Evolutionary conservation across 2,888 invertebrate genomes (phyloP).

Genomic region (Drosophila acutilabella): DNA sequence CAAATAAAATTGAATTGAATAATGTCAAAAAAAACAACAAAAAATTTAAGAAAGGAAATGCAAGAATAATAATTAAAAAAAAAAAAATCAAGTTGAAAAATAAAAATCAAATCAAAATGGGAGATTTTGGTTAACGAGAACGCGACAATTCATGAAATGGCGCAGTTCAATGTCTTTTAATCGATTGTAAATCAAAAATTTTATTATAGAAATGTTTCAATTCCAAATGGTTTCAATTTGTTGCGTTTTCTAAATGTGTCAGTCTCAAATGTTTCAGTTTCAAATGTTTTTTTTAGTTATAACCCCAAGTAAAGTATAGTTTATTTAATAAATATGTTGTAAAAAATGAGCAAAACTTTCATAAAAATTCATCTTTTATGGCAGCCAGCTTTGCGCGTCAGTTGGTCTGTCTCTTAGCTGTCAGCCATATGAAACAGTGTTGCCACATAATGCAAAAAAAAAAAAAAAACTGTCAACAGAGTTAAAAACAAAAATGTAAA

Average conservation of each 20-base stretch:
- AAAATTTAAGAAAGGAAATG: neutral
- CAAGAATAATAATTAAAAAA: no score
- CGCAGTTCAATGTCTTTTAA: slow-evolving; percentile 7
- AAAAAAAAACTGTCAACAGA: neutral
- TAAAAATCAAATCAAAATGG: slow-evolving; percentile 16
- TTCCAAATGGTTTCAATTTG: neutral
- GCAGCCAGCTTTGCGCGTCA: slow-evolving; percentile 23
- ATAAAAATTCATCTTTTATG: no score
- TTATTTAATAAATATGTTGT: no score
- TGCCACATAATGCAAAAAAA: slow-evolving; percentile 1
- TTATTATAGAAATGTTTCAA: neutral
- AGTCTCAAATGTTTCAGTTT: no score
- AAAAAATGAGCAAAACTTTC: neutral
- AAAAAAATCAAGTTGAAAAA: slow-evolving; percentile 4
- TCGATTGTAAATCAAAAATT: slow-evolving; percentile 1
- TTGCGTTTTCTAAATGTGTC: no score
- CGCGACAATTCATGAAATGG: slow-evolving; percentile 1
- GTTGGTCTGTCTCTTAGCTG: slow-evolving; percentile 16
- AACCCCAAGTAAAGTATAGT: no score
- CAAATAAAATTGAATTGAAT: slow-evolving; percentile 36
- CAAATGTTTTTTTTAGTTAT: no score
- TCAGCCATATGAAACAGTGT: neutral
- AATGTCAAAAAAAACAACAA: slow-evolving; percentile 33
- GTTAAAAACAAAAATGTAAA: neutral
- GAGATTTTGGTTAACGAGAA: slow-evolving; percentile 20